A percentile compares a stretch with the other conserved stretches of the same genome.
Conservation (phyloP, 1,140 invertebrate species). For the Lepeophtheirus salmonis region DNA sequence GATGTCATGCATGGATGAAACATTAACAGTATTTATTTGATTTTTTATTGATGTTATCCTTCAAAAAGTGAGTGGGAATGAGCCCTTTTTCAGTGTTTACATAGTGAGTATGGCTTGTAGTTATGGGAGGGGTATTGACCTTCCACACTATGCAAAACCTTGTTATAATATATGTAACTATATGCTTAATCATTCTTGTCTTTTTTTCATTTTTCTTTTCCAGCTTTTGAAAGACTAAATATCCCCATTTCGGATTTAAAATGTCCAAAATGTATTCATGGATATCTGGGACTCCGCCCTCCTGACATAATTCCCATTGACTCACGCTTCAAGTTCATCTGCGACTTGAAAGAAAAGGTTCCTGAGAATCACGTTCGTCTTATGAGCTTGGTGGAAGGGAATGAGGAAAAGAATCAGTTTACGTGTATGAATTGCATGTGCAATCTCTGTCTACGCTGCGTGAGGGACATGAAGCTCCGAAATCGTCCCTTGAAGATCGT, state of each 20-base stretch:
- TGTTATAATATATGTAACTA: too few relatives aligned
- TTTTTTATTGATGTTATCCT: too few relatives aligned
- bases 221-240: not conserved
- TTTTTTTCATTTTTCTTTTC: not conserved
- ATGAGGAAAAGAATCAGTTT: not conserved
- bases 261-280: not conserved
- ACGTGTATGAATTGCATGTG: not conserved
- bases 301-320: not conserved
- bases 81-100: too few relatives aligned
- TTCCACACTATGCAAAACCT: too few relatives aligned
- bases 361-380: not conserved
- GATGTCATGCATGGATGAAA: too few relatives aligned
- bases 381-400: not conserved
- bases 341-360: not conserved
- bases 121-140: too few relatives aligned
- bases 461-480: not conserved
- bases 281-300: not conserved
- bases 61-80: too few relatives aligned
- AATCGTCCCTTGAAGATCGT: not conserved
- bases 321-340: not conserved
- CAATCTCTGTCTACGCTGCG: not conserved
- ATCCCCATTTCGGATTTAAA: not conserved
- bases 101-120: too few relatives aligned
- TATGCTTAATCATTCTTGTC: too few relatives aligned
- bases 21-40: too few relatives aligned